These are phyloP conservation scores for Uloborus diversus DNA, from an alignment of 1,140 invertebrate species.

Conservation along the genomic window DNA sequence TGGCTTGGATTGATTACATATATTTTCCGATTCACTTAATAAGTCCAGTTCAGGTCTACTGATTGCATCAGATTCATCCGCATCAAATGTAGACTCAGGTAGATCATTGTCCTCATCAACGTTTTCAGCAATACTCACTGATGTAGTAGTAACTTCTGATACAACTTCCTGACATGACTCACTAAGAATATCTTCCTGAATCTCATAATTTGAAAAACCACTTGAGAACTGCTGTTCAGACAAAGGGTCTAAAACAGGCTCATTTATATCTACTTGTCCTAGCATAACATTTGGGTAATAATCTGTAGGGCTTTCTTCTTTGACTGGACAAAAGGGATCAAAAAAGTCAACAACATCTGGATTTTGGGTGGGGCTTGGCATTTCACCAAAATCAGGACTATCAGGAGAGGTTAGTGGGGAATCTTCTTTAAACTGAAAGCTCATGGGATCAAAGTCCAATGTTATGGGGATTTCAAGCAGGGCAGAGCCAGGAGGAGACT, in stretches of 20 bases:
- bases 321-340: slow-evolving; percentile 53
- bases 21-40: background rate
- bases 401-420: slow-evolving; percentile 56
- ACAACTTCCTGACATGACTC: slow-evolving; percentile 7
- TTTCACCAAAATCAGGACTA: slow-evolving; percentile 44
- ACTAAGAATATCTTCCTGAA: slow-evolving; percentile 7
- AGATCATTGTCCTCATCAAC: background rate
- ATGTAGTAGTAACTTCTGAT: background rate
- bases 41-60: background rate
- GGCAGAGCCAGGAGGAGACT: slow-evolving; percentile 44
- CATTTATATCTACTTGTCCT: slow-evolving; percentile 26
- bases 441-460: slow-evolving; percentile 56
- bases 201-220: slow-evolving; percentile 11
- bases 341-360: slow-evolving; percentile 48
- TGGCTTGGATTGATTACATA: background rate
- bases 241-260: slow-evolving; percentile 12
- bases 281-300: slow-evolving; percentile 52
- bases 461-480: slow-evolving; percentile 50
- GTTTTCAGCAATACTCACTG: background rate
- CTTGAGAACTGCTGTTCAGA: slow-evolving; percentile 32
- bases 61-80: background rate
- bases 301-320: slow-evolving; percentile 54
- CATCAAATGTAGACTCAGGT: background rate
- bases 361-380: slow-evolving; percentile 40
- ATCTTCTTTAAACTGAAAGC: slow-evolving; percentile 50